Base-by-base conservation (phyloP, 2,113 vertebrate genomes). In the Varanus salvator region DNA sequence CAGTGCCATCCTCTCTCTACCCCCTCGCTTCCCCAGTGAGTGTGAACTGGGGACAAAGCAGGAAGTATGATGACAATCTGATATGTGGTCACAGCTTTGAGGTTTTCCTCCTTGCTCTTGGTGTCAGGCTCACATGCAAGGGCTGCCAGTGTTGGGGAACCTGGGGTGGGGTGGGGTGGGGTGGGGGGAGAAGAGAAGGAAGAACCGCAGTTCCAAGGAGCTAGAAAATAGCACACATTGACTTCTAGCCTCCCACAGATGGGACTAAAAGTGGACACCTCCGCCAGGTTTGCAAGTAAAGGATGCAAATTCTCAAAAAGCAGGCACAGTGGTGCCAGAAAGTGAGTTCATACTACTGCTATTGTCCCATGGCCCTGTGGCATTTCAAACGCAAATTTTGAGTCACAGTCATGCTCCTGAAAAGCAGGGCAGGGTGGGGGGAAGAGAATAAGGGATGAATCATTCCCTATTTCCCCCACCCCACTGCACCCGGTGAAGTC, bases 41-140 rank as follows among this genome's bases (percentile, higher is more conserved):
- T 85, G 88, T 80, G 88, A 90, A 78, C 50, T 78, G 80, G 54
- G 85, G 85, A 87, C 90, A 93, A 84, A 86, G 92, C 95, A 95
- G 96, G 96, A 96, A 96, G 94, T 64, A 23, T 95, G 94, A 69
- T 87, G 71, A 27, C 74, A 94, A 94, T 93, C 93, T 75, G 3
- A 93, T 76, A 87, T 92, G 94, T 80, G 95, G 95, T 95, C 87
- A 2, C 94, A 92, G 94, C 92, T 89, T 85, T 95, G 96, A 17
- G 96, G 96, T 94, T 96, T 90, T 94, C 93, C 96, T 95, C 89
- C 31, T 93, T 91, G 92, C 92, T 82, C 77, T 87, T 93, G 83
- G 6, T 74, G 90, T 29, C 80, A 0, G 93, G 91, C 94, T 96
- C 85, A 93, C 95, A 96, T 94, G 93, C 95, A 87, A 95, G 94